Conservation (phyloP, 2,797 vertebrate genomes). For the Thaleichthys pacificus region DNA sequence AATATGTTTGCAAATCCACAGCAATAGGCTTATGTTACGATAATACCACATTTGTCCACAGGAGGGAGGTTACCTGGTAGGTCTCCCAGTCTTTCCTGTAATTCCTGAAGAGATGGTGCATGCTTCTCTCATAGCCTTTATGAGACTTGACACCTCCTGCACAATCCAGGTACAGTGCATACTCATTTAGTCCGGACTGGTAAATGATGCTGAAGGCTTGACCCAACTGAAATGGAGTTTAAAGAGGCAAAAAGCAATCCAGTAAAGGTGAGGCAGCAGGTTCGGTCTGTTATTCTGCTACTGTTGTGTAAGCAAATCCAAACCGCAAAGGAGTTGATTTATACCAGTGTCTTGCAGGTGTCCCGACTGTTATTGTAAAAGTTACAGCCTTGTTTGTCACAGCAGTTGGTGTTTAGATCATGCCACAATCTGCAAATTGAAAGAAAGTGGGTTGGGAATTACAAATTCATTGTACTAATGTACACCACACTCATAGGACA, state of each 20-base stretch:
- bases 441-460: neutral
- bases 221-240: slow-evolving; percentile 53
- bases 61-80: slow-evolving; percentile 44
- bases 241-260: neutral
- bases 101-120: slow-evolving; percentile 69
- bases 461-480: neutral
- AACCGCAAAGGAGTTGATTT: slow-evolving; percentile 1
- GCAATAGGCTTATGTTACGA: neutral
- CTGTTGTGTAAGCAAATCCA: neutral
- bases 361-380: slow-evolving; percentile 68
- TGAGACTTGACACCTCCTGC: slow-evolving; percentile 50
- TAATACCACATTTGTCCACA: neutral
- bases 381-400: slow-evolving; percentile 67
- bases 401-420: slow-evolving; percentile 75
- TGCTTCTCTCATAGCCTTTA: slow-evolving; percentile 58
- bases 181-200: slow-evolving; percentile 71
- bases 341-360: slow-evolving; percentile 59
- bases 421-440: slow-evolving; percentile 71
- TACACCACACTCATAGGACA: neutral
- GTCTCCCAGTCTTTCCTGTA: slow-evolving; percentile 41
- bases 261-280: neutral
- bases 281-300: no score
- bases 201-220: slow-evolving; percentile 69
- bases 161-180: slow-evolving; percentile 77
- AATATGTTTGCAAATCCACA: neutral